Evolutionary conservation across 2,888 invertebrate genomes (phyloP).

Genomic region (Thereva unica): DNA sequence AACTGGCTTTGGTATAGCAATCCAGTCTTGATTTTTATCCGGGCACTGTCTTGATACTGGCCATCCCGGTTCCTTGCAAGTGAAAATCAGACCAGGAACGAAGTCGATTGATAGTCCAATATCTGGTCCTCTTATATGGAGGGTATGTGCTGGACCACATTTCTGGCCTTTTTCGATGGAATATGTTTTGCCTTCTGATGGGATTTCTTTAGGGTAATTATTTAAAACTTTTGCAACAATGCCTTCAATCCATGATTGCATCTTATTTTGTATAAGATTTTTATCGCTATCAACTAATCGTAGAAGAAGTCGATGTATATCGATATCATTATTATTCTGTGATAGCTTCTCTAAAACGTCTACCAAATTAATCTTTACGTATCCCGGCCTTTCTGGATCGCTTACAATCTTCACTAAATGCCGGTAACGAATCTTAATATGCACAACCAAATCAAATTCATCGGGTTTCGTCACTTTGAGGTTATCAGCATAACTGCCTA

Average conservation of each 20-base stretch:
- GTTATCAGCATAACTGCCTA: conserved; percentile 52
- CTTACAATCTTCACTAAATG: conserved; percentile 45
- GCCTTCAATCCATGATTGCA: conserved; percentile 47
- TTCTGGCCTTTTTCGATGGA: conserved; percentile 42
- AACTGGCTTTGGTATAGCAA: conserved; percentile 51
- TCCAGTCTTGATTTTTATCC: conserved; percentile 44
- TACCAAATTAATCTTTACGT: conserved; percentile 49
- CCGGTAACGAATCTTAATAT: conserved; percentile 45
- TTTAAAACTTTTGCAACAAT: conserved; percentile 43
- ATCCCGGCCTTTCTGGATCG: conserved; percentile 47
- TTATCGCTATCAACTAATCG: conserved; percentile 44
- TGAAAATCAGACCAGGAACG: conserved; percentile 49
- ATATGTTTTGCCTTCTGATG: conserved; percentile 36
- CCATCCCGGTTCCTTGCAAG: conserved; percentile 37
- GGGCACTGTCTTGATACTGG: conserved; percentile 36
- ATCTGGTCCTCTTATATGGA: conserved; percentile 41
- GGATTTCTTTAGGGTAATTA: conserved; percentile 40
- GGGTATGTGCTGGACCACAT: conserved; percentile 51
- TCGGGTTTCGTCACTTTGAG: conserved; percentile 50
- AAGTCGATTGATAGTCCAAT: conserved; percentile 50
- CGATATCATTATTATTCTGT: conserved; percentile 43
- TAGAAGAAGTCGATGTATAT: conserved; percentile 40
- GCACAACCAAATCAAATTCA: conserved; percentile 51
- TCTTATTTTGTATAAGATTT: conserved; percentile 46
- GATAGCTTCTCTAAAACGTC: conserved; percentile 44